Evolutionary conservation across 2,797 vertebrate genomes (phyloP), one percentile per base, ranked within the genome.

Genomic region (Sebastolobus altivelis): DNA sequence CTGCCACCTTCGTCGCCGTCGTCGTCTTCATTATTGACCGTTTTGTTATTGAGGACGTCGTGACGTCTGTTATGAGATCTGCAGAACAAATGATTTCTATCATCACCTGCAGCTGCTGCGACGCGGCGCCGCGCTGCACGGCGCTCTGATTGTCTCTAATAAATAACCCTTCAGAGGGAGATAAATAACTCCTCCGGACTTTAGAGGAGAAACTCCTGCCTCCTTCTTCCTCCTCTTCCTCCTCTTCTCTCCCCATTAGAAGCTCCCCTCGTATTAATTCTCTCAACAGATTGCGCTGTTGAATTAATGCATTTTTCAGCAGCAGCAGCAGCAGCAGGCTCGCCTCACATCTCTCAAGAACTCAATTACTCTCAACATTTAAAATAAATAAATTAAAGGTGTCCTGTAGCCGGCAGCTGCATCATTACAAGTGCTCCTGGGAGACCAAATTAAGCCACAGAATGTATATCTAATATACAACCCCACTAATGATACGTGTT

Each of bases 401-500:
- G 88, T 94, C 92, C 91, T 75, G 93, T 73, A 89, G 77, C 82
- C 79, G 86, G 91, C 94, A 94, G 93, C 94, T 94, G 94, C 92
- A 93, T 94, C 94, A 87, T 92, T 89, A 92, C 90, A 92, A 93
- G 91, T 89, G 90, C 85, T 93, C 95, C 95, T 92, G 79, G 61
- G 95, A 94, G 95, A 94, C 89, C 94, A 92, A 94, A 95, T 95
- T 95, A 96, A 94, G 93, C 84, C 89, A 29, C 76, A 76, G 78
- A 93, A 94, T 93, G 92, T 95, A 95, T 94, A 94, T 95, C 93
- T 96, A 94, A 95, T 94, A 95, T 90, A 93, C 90, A 90, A 87
- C 89, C 91, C 87, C 93, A 89, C 95, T 96, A 95, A 95, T 95
- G 94, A 95, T 90, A 87, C 82, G 85, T 79, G 92, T 93, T 94